A percentile compares a stretch with the other conserved stretches of the same genome.
These are phyloP conservation scores for Philereme transversata DNA, from an alignment of 2,888 invertebrate species.

Conservation along the genomic window DNA sequence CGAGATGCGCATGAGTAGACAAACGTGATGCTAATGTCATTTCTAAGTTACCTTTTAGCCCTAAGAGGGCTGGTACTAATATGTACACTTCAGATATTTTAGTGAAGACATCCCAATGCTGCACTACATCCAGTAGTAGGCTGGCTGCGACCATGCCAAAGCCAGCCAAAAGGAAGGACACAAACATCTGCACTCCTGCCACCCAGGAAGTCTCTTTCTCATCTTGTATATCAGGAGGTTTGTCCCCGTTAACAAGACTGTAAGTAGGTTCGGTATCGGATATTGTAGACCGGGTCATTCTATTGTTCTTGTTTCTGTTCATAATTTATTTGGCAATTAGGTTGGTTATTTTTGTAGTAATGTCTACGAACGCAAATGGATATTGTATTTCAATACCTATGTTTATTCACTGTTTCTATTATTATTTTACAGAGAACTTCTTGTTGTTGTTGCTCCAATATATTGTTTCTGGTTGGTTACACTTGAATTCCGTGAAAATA, in stretches of 20 bases:
- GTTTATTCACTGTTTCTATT: too few relatives aligned
- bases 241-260: slow-evolving; percentile 64
- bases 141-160: slow-evolving; percentile 97
- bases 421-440: too few relatives aligned
- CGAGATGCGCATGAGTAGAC: slow-evolving; percentile 96
- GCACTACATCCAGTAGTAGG: slow-evolving; percentile 91
- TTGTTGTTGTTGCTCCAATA: too few relatives aligned
- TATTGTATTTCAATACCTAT: slow-evolving; percentile 2
- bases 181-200: slow-evolving; percentile 91
- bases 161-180: slow-evolving; percentile 93
- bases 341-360: slow-evolving; percentile 8
- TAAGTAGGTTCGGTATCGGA: slow-evolving; percentile 57
- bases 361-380: slow-evolving; percentile 17
- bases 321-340: slow-evolving; percentile 41
- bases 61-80: slow-evolving; percentile 94
- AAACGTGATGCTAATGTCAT: slow-evolving; percentile 97
- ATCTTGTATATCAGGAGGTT: slow-evolving; percentile 71
- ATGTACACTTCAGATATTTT: slow-evolving; percentile 95
- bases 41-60: slow-evolving; percentile 96
- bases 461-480: too few relatives aligned
- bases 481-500: too few relatives aligned
- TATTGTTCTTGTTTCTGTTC: slow-evolving; percentile 78
- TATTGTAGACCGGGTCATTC: slow-evolving; percentile 61
- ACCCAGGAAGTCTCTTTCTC: slow-evolving; percentile 85
- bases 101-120: slow-evolving; percentile 94